Evolutionary conservation across 2,888 invertebrate genomes (phyloP).

Genomic region (Napeogenes inachia): DNA sequence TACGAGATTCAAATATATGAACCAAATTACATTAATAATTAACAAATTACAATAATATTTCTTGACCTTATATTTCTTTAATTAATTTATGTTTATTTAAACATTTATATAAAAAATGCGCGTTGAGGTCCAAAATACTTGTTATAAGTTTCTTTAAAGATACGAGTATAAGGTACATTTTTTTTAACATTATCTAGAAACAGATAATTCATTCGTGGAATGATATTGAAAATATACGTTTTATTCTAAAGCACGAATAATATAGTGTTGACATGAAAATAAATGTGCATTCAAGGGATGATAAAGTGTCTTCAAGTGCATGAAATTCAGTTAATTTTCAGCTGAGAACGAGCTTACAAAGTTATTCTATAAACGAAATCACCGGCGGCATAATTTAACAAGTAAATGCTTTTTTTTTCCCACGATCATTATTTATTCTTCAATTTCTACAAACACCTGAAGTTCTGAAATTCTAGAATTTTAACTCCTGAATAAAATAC

Average conservation of each 20-base stretch:
- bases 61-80: neutral
- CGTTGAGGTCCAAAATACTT: neutral
- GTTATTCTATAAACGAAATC: slow-evolving; percentile 10
- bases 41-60: neutral
- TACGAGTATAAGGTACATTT: neutral
- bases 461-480: no score
- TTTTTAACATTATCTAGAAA: neutral
- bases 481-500: no score
- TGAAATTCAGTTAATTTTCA: slow-evolving; percentile 20
- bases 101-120: neutral
- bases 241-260: neutral
- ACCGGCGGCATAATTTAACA: neutral
- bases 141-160: neutral
- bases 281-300: slow-evolving; percentile 5
- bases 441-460: no score
- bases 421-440: no score
- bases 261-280: neutral
- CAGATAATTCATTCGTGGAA: neutral
- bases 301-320: slow-evolving; percentile 18
- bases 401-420: neutral
- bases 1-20: neutral
- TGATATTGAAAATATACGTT: neutral
- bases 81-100: neutral
- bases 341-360: slow-evolving; percentile 17
- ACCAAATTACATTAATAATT: neutral